A percentile compares a stretch with the other conserved stretches of the same genome.
Evolutionary conservation across 1,140 invertebrate species (phyloP).

Genomic region (Tyrophagus putrescentiae): DNA sequence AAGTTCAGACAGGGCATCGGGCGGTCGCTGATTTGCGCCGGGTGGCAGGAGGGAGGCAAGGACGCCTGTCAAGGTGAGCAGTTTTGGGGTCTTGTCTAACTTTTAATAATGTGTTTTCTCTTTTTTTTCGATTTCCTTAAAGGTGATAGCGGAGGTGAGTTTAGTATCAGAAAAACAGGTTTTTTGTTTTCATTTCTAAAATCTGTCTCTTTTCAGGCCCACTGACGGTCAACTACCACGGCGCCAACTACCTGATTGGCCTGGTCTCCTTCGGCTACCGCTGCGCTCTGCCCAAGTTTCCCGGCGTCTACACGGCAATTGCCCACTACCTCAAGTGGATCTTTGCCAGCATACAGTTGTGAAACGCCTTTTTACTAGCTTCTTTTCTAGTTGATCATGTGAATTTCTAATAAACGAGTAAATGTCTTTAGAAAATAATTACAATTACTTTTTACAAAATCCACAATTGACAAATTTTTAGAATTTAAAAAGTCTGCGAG

Average conservation of each 20-base stretch:
- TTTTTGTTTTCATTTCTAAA: neutral
- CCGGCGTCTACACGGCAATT: conserved; percentile 33
- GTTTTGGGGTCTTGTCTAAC: neutral
- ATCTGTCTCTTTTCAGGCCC: conserved; percentile 47
- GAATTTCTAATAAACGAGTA: neutral
- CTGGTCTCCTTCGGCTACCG: conserved; percentile 81
- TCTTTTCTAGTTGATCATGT: no score
- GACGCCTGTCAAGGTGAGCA: conserved; percentile 51
- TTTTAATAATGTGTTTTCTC: neutral
- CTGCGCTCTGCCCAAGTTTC: conserved; percentile 35
- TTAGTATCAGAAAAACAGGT: neutral
- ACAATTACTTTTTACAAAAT: no score
- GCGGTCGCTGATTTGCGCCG: conserved; percentile 56
- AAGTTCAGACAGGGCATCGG: conserved; percentile 24
- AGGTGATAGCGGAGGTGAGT: neutral
- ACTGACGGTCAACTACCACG: conserved; percentile 51
- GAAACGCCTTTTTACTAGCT: neutral
- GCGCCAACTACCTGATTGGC: conserved; percentile 57
- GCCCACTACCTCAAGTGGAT: conserved; percentile 32
- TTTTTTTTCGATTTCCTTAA: neutral
- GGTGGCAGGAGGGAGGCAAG: conserved; percentile 52
- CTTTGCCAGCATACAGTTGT: neutral
- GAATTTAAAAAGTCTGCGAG: no score
- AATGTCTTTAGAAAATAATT: neutral
- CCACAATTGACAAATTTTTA: no score